Conservation (phyloP, 1,140 invertebrate genomes). For the Orchestia grillus region DNA sequence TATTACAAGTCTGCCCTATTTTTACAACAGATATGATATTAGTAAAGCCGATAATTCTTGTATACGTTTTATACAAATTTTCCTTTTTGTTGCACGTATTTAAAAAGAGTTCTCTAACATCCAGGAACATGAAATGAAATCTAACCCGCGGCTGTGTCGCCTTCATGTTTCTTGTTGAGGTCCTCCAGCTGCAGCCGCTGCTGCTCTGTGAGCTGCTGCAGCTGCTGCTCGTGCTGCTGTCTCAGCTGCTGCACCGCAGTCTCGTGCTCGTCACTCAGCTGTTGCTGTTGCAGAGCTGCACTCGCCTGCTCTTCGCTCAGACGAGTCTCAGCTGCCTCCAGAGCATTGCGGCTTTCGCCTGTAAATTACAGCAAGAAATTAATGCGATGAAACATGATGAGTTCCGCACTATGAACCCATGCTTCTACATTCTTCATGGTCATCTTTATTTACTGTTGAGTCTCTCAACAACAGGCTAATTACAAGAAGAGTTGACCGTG, state of each 20-base stretch:
- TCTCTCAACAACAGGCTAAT: too few relatives aligned
- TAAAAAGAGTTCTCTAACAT: too few relatives aligned
- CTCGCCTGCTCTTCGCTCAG: constrained; percentile 35
- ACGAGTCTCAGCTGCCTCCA: constrained; percentile 18
- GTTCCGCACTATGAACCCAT: too few relatives aligned
- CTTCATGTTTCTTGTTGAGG: background rate
- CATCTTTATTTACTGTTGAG: too few relatives aligned
- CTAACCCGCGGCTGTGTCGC: background rate
- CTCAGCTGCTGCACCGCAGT: background rate
- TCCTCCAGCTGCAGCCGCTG: background rate
- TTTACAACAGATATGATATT: too few relatives aligned
- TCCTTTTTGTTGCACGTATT: too few relatives aligned
- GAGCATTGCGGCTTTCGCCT: constrained; percentile 4
- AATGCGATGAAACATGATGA: background rate
- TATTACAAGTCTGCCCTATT: too few relatives aligned
- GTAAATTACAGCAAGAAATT: background rate
- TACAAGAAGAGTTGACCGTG: too few relatives aligned
- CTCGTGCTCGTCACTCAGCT: background rate
- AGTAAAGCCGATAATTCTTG: too few relatives aligned
- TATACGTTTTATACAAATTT: too few relatives aligned
- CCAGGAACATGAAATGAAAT: background rate
- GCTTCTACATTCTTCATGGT: too few relatives aligned
- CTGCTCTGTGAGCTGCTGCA: background rate
- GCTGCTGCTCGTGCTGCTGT: constrained; percentile 4
- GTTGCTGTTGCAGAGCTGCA: background rate